Evolutionary conservation across 2,797 vertebrate species (phyloP), one percentile per base, ranked within the genome.

Genomic region (Stomatorhinus walkeri): DNA sequence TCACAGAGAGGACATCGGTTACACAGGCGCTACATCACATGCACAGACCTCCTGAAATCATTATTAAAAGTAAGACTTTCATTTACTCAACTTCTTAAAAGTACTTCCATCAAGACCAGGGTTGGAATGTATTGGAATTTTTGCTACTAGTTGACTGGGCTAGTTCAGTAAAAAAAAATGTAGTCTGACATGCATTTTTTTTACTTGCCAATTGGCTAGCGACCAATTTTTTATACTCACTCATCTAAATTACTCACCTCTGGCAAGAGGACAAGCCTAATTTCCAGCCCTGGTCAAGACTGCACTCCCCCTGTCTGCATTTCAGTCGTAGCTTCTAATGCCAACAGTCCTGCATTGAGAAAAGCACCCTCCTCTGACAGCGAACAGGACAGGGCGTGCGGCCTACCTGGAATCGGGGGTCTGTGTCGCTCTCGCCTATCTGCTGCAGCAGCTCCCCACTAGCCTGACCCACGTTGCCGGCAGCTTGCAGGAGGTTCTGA

Each of bases 371-470:
- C 64, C 4, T 36, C 12, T 16, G 64, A 32, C 64, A 36, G 28
- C 12, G 4, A 36, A 72, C 64, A 72, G 64, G 12, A 72, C 1
- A 0, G 4, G 24, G 12, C 2, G 40, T 19, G 16, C 40, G 40
- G 76, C 36, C 88, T 48, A 99, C 98, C 97, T 99, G 98, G 95
- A 99, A 99, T 81, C 97, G 96, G 16, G 97, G 97, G 90, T 99
- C 97, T 0, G 97, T 96, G 91, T 99, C 98, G 0, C 96, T 97
- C 93, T 99, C 98, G 90, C 98, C 98, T 0, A 99, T 99, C 92
- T 99, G 98, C 89, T 98, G 97, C 90, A 99, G 96, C 90, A 99
- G 94, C 92, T 99, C 98, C 48, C 98, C 97, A 0, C 98, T 99
- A 90, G 97, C 96, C 94, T 98, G 97, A 68, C 98, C 98, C 90